These are phyloP conservation scores for Lemur catta DNA, from an alignment of 2,797 vertebrate species.

Conservation along the genomic window DNA sequence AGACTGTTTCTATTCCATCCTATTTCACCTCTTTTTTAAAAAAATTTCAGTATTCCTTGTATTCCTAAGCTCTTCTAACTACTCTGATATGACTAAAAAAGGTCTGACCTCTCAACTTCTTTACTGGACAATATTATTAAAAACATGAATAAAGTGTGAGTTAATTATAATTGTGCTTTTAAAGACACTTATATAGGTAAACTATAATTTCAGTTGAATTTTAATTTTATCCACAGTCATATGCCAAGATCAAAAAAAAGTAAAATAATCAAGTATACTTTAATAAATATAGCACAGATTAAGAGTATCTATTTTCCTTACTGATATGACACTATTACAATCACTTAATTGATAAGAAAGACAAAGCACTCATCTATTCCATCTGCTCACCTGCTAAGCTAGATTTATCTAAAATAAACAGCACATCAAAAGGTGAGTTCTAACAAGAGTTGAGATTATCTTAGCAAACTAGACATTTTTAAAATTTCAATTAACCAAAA, in stretches of 20 bases:
- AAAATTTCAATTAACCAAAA: slow-evolving; percentile 53
- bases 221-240: slow-evolving; percentile 55
- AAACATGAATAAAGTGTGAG: slow-evolving; percentile 39
- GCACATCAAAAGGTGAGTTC: slow-evolving; percentile 53
- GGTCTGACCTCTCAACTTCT: slow-evolving; percentile 24
- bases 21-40: background rate
- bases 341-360: slow-evolving; percentile 9
- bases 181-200: slow-evolving; percentile 7
- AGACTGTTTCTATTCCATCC: slow-evolving; percentile 1
- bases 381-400: slow-evolving; percentile 34
- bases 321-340: slow-evolving; percentile 54
- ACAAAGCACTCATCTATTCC: slow-evolving; percentile 45
- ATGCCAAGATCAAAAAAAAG: slow-evolving; percentile 45
- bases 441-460: slow-evolving; percentile 50
- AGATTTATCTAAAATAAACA: slow-evolving; percentile 63
- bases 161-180: slow-evolving; percentile 47
- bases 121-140: slow-evolving; percentile 34
- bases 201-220: slow-evolving; percentile 55
- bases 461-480: slow-evolving; percentile 39
- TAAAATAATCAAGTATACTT: background rate
- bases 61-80: slow-evolving; percentile 16
- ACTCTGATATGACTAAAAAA: background rate
- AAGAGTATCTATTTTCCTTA: slow-evolving; percentile 33
- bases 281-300: slow-evolving; percentile 38
- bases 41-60: background rate